Percentiles rank a stretch among this genome's conserved stretches.
Conservation (phyloP, 2,888 invertebrate species). For the Schizotus pectinicornis region DNA sequence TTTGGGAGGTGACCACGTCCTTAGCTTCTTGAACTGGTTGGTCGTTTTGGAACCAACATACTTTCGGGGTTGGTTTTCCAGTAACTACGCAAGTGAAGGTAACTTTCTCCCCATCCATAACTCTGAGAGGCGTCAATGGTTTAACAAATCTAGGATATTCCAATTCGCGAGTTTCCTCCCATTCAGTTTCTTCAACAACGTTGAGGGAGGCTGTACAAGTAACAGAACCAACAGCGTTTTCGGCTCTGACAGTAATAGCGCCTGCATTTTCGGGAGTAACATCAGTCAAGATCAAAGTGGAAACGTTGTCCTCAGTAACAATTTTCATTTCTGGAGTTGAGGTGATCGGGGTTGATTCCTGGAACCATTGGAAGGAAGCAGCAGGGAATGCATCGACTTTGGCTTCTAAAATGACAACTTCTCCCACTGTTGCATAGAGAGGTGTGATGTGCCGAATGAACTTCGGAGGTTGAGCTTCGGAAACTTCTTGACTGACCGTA, state of each 20-base stretch:
- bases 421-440: conserved; percentile 72
- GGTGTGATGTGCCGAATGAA: conserved; percentile 77
- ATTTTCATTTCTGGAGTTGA: conserved; percentile 74
- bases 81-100: conserved; percentile 73
- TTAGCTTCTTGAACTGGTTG: conserved; percentile 75
- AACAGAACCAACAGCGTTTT: conserved; percentile 88
- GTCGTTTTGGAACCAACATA: conserved; percentile 81
- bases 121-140: conserved; percentile 73
- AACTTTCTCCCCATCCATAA: conserved; percentile 91
- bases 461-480: conserved; percentile 67
- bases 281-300: conserved; percentile 79
- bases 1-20: conserved; percentile 76
- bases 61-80: conserved; percentile 80
- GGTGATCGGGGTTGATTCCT: conserved; percentile 74
- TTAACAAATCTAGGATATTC: conserved; percentile 79
- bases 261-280: conserved; percentile 74
- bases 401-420: conserved; percentile 80
- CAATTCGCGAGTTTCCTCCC: conserved; percentile 67
- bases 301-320: conserved; percentile 76
- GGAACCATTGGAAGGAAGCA: conserved; percentile 88
- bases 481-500: conserved; percentile 69
- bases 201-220: conserved; percentile 81
- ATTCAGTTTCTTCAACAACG: conserved; percentile 63
- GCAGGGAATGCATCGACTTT: conserved; percentile 77
- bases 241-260: conserved; percentile 84